These are phyloP conservation scores for Lathronympha strigana DNA, from an alignment of 2,888 invertebrate genomes.

Conservation along the genomic window DNA sequence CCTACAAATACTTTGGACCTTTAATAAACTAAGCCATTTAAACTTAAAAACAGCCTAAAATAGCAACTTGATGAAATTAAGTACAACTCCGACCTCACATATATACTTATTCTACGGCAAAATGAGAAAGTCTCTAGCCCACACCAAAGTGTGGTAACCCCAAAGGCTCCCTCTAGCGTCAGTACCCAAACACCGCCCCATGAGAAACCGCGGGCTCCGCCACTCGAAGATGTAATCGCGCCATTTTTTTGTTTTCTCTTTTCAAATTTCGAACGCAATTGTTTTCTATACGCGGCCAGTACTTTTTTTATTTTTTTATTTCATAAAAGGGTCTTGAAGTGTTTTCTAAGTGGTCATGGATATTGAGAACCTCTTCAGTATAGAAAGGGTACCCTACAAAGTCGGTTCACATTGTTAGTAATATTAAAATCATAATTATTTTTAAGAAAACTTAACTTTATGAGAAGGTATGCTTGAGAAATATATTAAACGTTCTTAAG, in stretches of 20 bases:
- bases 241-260: constrained; percentile 77
- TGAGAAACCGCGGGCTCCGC: constrained; percentile 76
- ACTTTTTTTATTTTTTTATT: constrained; percentile 61
- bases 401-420: constrained; percentile 24
- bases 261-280: constrained; percentile 64
- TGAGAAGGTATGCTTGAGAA: constrained; percentile 15
- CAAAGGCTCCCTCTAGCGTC: constrained; percentile 75
- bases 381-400: constrained; percentile 51
- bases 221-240: constrained; percentile 81
- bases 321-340: constrained; percentile 64
- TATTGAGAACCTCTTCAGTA: constrained; percentile 69
- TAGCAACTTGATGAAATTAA: no score
- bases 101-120: background rate
- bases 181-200: constrained; percentile 81
- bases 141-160: constrained; percentile 50
- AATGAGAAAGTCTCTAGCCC: background rate
- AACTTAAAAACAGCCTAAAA: no score
- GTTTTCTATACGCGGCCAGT: constrained; percentile 72
- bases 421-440: constrained; percentile 40
- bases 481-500: constrained; percentile 11
- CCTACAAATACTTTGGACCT: no score
- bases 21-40: no score
- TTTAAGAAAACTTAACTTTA: constrained; percentile 34
- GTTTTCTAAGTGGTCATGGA: constrained; percentile 68
- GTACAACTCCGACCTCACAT: background rate